phyloP scores from a whole-genome alignment of 2,888 invertebrate genomes.

The Campaea margaritaria region DNA sequence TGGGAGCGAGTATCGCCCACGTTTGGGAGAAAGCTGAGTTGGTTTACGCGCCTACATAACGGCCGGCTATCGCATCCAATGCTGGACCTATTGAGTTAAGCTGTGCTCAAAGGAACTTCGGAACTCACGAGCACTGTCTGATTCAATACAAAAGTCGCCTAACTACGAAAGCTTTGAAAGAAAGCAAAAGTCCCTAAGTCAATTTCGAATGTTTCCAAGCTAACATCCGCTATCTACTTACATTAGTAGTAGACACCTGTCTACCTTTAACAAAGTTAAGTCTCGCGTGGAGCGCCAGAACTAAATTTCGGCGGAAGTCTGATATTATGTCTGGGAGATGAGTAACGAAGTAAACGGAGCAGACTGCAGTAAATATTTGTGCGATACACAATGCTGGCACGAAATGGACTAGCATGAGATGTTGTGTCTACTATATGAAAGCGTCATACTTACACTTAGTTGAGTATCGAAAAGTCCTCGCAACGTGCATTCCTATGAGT shows the following conservation, averaged over 20 bases:
- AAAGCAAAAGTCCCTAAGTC: conserved; percentile 26
- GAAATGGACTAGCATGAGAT: not conserved
- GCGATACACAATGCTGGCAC: conserved; percentile 15
- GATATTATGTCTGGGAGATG: conserved; percentile 41
- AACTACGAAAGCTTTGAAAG: conserved; percentile 10
- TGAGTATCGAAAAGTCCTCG: conserved; percentile 7
- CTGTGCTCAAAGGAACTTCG: conserved; percentile 2
- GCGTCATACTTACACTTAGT: not conserved
- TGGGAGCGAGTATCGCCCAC: conserved; percentile 74
- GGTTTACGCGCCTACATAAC: conserved; percentile 49
- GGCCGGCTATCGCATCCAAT: conserved; percentile 25
- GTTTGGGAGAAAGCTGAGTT: conserved; percentile 72
- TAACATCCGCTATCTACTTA: conserved; percentile 14
- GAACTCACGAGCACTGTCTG: not conserved
- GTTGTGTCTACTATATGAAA: no score
- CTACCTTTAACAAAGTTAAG: conserved; percentile 11
- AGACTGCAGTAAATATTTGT: conserved; percentile 32
- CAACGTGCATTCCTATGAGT: conserved; percentile 22
- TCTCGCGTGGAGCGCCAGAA: conserved; percentile 28
- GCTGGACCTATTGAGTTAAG: not conserved
- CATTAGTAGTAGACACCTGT: conserved; percentile 8
- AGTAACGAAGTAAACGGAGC: conserved; percentile 36
- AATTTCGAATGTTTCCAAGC: conserved; percentile 17
- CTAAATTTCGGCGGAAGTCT: conserved; percentile 38
- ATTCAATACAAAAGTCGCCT: conserved; percentile 15